Base-by-base conservation (phyloP, 2,888 invertebrate genomes). In the Caenorhabditis panamensis region DNA sequence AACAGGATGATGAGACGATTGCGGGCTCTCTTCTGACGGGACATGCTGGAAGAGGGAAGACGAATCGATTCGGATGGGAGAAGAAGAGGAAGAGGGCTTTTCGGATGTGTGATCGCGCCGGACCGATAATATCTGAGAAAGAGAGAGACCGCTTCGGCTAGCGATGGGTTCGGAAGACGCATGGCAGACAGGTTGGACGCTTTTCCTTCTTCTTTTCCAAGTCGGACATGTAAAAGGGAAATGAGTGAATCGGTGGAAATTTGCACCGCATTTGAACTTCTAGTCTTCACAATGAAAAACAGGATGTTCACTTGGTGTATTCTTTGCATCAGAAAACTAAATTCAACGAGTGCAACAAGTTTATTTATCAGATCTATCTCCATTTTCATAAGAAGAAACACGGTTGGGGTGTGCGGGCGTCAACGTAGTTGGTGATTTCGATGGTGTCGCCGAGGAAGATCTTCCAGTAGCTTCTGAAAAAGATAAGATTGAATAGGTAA, bases 1-100 rank as follows among this genome's bases (percentile, higher is more conserved):
- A 73, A 78, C 0, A 61, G 20, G 28, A 82, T 68, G 26, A 78
- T 63, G 24, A 78, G 69, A 49, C 73, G 78, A 51, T 81, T 81
- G 16, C 78, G 73, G 28, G 79, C 66, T 73, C 73, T 36, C 28
- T 44, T 66, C 58, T 58, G 64, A 28, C 73, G 69, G 26, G 77
- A 56, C 66, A 69, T 66, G 44, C 49, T 51, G 63, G 54, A 44
- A 49, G 51, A 47, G 26, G 51, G 37, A 44, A 54, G 37, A 41
- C 41, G 49, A 58, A 71, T 64, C 67, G 77, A 69, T 64, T 51
- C 41, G 51, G 37, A 53, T 16, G 26, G 22, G 31, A 47, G 22
- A n/a, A 56, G 54, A 44, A 53, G 62, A 54, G 16, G 59, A 47
- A 51, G 64, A 54, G 24, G 54, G 69, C 36, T 49, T 59, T 51